Evolutionary conservation across 1,140 invertebrate species (phyloP), one percentile per base, ranked within the genome.

Genomic region (Aphaenogaster rudis): DNA sequence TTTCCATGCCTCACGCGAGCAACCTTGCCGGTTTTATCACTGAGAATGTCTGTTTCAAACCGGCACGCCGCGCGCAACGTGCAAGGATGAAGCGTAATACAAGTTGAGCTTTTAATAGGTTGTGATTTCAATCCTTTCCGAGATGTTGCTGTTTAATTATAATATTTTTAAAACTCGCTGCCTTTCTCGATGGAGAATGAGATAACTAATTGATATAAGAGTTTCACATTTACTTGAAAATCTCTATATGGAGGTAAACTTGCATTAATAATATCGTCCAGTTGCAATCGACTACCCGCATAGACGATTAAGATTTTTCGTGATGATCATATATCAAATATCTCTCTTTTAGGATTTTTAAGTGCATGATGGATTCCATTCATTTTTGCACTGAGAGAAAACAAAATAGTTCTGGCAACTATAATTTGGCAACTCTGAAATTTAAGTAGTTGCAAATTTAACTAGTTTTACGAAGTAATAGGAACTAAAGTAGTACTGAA

Each of bases 21-120:
- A 89, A 88, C 88, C 87, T 90, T 89, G 88, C 28, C 87, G 50
- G 17, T 59, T 64, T 89, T 90, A 88, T 91, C 87, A 90, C 77
- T 57, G 28, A 50, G 0, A 48, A 77, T 52, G 59, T 54, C 59
- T 61, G 81, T 86, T 91, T 72, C 81, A 74, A 91, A 90, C 6
- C 59, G 54, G 8, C 33, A 7, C 3, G 3, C 1, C n/a, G 28
- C 76, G 21, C 21, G 17, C 11, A 3, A 61, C 13, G 45, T 52
- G 39, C n/a, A 63, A 48, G 52, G 36, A 76, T 76, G 54, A 76
- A 57, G 50, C 52, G 45, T 67, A 67, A 67, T 8, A 48, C 11
- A 28, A 28, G n/a, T 69, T 69, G 42, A 28, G 39, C n/a, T 28
- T 69, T 15, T 50, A 42, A 33, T 67, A 50, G 6, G 21, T 69